Base-by-base conservation (phyloP, 2,888 invertebrate species). In the Xiphydria camelus region DNA sequence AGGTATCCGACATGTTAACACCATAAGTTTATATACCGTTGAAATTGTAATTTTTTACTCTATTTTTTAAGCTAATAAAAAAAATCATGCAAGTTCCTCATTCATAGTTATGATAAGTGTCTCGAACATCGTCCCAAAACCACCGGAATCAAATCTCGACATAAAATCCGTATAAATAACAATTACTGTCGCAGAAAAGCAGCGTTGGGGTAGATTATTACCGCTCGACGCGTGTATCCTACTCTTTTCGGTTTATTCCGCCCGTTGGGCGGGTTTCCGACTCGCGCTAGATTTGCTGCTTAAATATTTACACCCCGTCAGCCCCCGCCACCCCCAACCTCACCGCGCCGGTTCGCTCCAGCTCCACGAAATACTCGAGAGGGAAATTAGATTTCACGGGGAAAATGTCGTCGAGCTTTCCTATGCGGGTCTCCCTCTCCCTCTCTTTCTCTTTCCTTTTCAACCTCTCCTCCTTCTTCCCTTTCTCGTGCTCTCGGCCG, bases 321-420 rank as follows among this genome's bases (percentile, higher is more conserved):
- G 51, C 39, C 48, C 47, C 40, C 38, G 38, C 34, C 39, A 29
- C 41, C 41, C 33, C 18, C 39, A 18, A 3, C 23, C 32, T 21
- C 18, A 41, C 48, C 25, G 47, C 29, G 34, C 34, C 26, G 35
- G 40, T 43, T 37, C 25, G 17, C 17, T 41, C 43, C 21, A 29
- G 26, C 43, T 47, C 43, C 32, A 39, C 51, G 53, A 50, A 48
- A 47, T 50, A 53, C 55, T 50, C 45, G 49, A 57, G 58, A 53
- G 61, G 55, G 60, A 66, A 70, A 70, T 69, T 67, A 64, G 61
- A 68, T 69, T 70, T 66, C 51, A 59, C 55, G 45, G 41, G 55
- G 58, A 63, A 69, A 66, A 62, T 40, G 45, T 53, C 53, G 45
- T 42, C 41, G 31, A 22, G 36, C 40, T 37, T 23, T 23, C 23